Base-by-base conservation (phyloP, 1,140 invertebrate species). In the Ceratoteleas bidentatus region DNA sequence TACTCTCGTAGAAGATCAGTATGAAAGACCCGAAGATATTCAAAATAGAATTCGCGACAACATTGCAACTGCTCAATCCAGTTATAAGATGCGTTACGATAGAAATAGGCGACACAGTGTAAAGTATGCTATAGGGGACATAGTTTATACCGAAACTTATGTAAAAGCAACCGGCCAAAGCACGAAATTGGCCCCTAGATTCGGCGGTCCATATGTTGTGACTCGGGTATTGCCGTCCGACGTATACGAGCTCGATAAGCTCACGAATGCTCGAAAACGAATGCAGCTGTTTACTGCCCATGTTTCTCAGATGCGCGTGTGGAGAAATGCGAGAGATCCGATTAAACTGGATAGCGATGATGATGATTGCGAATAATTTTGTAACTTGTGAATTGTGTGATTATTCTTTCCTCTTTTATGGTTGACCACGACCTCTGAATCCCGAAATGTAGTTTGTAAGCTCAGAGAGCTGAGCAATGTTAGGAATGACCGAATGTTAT, bases 21-120 rank as follows among this genome's bases (percentile, higher is more conserved):
- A 36, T n/a, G 7, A n/a, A 34, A 8, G n/a, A 34, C 11, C 32
- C n/a, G 10, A 8, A 8, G 53, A 56, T n/a, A 15, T 56, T n/a
- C 32, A 56, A 56, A 7, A 33, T 0, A 33, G 15, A 65, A 88
- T 11, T 74, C 85, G 16, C 36, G 36, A 40, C 7, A 40, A 40
- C 10, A 40, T 40, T 11, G 36, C 10, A 40, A 40, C 7, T 9
- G 36, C 36, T 8, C 36, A 40, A 40, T 9, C 36, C 10, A 40
- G 7, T 40, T 40, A 40, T 6, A 40, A 40, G 10, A 40, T 9
- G 7, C 36, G 36, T 40, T 40, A 40, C 36, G 36, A 40, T 40
- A 40, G 10, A 11, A 9, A 8, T 9, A 8, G 36, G 10, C 36
- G 7, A 11, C 7, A 40, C 7, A 11, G 36, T 40, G 36, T 40